Percentiles rank a stretch among this genome's conserved stretches.
phyloP scores from a whole-genome alignment of 2,113 vertebrate genomes.

The Perca schrenkii region DNA sequence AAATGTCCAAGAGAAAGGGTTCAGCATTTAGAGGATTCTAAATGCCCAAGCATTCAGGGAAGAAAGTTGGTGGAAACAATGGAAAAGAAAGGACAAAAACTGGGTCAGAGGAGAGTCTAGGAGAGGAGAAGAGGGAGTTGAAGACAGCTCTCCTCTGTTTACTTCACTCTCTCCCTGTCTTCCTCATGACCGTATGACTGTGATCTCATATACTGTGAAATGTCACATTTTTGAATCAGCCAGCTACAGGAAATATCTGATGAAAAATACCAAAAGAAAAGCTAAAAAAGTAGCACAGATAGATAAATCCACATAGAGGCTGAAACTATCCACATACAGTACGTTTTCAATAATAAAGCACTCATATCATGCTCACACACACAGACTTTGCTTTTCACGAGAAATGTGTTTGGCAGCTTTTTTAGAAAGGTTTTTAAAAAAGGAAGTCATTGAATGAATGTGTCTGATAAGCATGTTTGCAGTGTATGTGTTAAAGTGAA shows the following conservation, averaged over 20 bases:
- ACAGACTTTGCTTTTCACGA: neutral
- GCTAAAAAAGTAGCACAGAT: neutral
- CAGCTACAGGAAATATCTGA: neutral
- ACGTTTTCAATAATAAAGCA: neutral
- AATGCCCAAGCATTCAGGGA: neutral
- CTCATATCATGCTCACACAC: neutral
- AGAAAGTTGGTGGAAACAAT: constrained; percentile 37
- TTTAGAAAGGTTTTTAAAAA: neutral
- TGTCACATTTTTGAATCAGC: constrained; percentile 14
- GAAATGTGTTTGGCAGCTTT: neutral
- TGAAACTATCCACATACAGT: neutral
- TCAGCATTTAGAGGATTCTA: constrained; percentile 18
- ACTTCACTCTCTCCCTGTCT: constrained; percentile 19
- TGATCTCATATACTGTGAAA: constrained; percentile 19
- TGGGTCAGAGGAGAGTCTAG: constrained; percentile 52
- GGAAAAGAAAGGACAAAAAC: constrained; percentile 35
- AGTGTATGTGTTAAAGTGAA: constrained; percentile 22
- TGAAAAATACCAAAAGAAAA: neutral
- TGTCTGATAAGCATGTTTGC: constrained; percentile 13
- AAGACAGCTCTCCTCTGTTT: constrained; percentile 26
- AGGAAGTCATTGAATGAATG: constrained; percentile 7
- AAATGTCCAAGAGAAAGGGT: constrained; percentile 11
- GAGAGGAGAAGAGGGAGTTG: constrained; percentile 6
- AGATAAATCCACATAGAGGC: constrained; percentile 2
- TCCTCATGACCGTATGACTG: constrained; percentile 31